Percentiles rank a stretch among this genome's conserved stretches.
Evolutionary conservation across 2,113 vertebrate species (phyloP).

Genomic region (Lasiurus cinereus): DNA sequence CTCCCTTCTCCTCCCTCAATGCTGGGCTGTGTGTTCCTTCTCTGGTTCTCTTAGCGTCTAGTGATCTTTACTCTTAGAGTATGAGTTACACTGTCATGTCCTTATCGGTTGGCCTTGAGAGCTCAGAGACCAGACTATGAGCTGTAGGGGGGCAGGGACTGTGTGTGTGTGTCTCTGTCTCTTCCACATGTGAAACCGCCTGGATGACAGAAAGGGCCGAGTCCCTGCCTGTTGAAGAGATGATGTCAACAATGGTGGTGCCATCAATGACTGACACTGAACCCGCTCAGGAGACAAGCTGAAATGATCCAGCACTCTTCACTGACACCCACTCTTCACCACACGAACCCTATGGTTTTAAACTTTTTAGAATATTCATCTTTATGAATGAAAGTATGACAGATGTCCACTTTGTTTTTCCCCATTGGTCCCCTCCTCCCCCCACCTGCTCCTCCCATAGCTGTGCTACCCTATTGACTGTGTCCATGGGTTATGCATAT

Average conservation of each 20-base stretch:
- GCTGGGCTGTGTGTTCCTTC: background rate
- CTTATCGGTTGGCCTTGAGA: background rate
- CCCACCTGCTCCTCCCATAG: no score
- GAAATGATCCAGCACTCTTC: background rate
- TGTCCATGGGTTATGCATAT: no score
- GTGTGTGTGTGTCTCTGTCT: background rate
- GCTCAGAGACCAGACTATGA: background rate
- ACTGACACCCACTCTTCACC: background rate
- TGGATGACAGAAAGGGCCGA: background rate
- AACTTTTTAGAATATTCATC: background rate
- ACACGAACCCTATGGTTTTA: background rate
- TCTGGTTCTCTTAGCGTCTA: background rate
- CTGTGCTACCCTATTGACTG: no score
- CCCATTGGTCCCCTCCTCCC: no score
- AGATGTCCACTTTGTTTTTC: no score
- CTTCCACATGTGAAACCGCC: background rate
- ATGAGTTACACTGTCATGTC: rapidly evolving
- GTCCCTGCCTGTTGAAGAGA: background rate
- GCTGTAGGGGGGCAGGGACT: background rate
- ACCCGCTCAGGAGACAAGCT: background rate
- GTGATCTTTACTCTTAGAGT: background rate
- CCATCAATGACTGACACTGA: background rate
- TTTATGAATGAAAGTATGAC: no score
- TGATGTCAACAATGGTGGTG: background rate
- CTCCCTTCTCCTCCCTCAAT: background rate